Conservation (phyloP, 2,797 vertebrate genomes). For the Xiphophorus birchmanni region DNA sequence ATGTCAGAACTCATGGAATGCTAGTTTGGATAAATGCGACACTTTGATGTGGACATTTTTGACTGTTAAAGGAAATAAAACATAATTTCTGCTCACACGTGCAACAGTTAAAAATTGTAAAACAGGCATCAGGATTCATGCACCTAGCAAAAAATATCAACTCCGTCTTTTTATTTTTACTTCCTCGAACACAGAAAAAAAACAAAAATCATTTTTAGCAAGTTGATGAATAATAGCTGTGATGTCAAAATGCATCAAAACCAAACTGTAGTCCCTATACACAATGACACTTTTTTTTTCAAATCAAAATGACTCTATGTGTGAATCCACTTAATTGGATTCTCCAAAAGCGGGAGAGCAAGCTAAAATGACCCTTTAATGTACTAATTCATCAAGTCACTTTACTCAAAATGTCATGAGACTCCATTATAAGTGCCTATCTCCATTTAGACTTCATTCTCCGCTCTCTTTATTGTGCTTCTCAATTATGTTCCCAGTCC, state of each 20-base stretch:
- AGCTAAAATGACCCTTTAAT: constrained; percentile 41
- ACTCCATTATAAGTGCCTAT: constrained; percentile 29
- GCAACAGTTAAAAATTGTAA: not conserved
- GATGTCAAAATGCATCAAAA: constrained; percentile 1
- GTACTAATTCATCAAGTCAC: constrained; percentile 27
- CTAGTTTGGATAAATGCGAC: not conserved
- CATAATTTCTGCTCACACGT: not conserved
- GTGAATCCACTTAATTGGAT: constrained; percentile 4
- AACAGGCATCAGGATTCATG: not conserved
- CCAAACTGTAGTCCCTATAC: not conserved
- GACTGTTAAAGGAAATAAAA: not conserved
- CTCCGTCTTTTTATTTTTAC: constrained; percentile 7
- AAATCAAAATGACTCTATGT: constrained; percentile 6
- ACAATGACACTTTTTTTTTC: not conserved
- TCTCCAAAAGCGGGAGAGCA: constrained; percentile 19
- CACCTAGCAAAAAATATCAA: constrained; percentile 37
- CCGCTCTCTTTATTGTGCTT: constrained; percentile 37
- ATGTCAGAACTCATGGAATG: not conserved
- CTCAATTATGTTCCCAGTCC: constrained; percentile 43
- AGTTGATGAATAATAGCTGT: constrained; percentile 27
- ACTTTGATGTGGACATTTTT: not conserved
- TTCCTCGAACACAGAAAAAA: not conserved
- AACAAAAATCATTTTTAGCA: constrained; percentile 42
- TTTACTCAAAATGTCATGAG: constrained; percentile 42
- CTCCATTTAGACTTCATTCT: constrained; percentile 27